Conservation (phyloP, 2,797 vertebrate species). For the Oophaga sylvatica region DNA sequence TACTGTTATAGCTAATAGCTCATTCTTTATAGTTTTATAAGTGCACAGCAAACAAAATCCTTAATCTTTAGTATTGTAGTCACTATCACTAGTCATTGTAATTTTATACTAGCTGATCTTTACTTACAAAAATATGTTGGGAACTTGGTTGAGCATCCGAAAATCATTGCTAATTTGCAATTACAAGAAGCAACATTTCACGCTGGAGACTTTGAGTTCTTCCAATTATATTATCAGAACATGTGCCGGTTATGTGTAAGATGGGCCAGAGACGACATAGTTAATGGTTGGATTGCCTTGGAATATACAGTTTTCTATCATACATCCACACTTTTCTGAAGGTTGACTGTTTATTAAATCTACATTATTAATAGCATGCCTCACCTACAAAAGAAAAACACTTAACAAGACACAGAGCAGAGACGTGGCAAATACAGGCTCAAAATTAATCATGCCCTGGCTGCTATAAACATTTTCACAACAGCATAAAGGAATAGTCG, state of each 20-base stretch:
- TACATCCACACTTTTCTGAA: not conserved
- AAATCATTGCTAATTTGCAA: not conserved
- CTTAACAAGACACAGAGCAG: not conserved
- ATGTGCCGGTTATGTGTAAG: not conserved
- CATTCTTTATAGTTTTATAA: not conserved
- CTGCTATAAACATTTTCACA: not conserved
- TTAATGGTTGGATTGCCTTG: not conserved
- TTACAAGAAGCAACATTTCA: not conserved
- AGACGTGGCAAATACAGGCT: not conserved
- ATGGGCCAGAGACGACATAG: not conserved
- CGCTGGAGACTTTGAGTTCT: not conserved
- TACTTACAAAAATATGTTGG: not conserved
- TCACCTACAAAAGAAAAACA: not conserved
- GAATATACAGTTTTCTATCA: not conserved
- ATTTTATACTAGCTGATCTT: not conserved
- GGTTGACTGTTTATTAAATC: conserved; percentile 23
- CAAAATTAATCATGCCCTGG: conserved; percentile 8
- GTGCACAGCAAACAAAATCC: not conserved
- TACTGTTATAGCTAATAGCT: not conserved
- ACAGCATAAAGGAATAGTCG: conserved; percentile 15
- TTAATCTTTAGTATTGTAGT: not conserved
- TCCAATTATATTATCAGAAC: not conserved
- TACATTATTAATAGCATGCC: conserved; percentile 28
- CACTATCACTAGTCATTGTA: not conserved
- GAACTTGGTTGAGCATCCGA: not conserved